A percentile compares a stretch with the other conserved stretches of the same genome.
These are phyloP conservation scores for Ophiodon elongatus DNA, from an alignment of 2,113 vertebrate genomes.

Conservation along the genomic window DNA sequence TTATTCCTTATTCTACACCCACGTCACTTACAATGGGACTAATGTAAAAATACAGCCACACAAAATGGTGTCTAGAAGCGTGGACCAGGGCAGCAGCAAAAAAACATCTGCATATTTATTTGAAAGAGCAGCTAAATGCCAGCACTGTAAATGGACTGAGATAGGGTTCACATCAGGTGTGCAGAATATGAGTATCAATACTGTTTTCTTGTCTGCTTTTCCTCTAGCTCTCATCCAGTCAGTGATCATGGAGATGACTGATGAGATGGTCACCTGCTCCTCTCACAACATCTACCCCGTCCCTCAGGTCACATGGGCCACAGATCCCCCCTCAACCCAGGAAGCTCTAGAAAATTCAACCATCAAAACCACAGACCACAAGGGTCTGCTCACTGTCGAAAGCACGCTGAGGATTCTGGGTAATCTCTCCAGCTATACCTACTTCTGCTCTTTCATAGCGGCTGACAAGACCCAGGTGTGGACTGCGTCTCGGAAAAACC, in stretches of 20 bases:
- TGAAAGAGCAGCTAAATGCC: constrained; percentile 9
- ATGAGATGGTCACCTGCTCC: constrained; percentile 75
- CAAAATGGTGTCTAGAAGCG: background rate
- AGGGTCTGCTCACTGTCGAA: constrained; percentile 79
- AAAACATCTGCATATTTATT: constrained; percentile 38
- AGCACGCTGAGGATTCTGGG: constrained; percentile 78
- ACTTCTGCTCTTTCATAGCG: constrained; percentile 81
- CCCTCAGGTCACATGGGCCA: constrained; percentile 77
- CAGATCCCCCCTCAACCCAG: constrained; percentile 39
- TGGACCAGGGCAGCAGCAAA: background rate
- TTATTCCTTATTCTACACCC: too few species aligned
- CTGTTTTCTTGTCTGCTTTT: background rate
- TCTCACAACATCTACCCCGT: constrained; percentile 80
- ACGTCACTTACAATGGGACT: background rate
- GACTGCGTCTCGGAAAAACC: constrained; percentile 79
- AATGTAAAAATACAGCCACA: constrained; percentile 12
- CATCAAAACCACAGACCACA: constrained; percentile 77
- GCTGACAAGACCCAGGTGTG: constrained; percentile 82
- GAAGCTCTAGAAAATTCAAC: constrained; percentile 67
- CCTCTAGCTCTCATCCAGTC: constrained; percentile 79
- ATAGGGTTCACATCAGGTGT: background rate
- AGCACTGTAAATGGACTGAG: background rate
- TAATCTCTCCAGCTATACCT: constrained; percentile 73
- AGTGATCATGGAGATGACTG: constrained; percentile 77
- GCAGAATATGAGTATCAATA: background rate